A percentile compares a stretch with the other conserved stretches of the same genome.
These are phyloP conservation scores for Thelaira solivaga DNA, from an alignment of 2,888 invertebrate species.

Conservation along the genomic window DNA sequence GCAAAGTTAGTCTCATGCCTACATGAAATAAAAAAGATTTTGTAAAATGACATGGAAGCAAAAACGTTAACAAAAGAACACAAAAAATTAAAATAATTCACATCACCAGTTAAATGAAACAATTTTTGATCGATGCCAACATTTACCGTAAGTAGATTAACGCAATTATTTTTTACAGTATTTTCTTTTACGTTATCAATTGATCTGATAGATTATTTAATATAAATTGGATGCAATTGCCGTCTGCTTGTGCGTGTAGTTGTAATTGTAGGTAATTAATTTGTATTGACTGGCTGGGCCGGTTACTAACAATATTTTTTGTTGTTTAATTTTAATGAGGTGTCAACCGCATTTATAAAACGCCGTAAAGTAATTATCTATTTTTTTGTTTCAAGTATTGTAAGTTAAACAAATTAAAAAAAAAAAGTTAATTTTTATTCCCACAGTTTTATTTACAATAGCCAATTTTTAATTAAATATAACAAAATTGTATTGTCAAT, in stretches of 20 bases:
- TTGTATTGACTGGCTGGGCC: neutral
- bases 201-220: conserved; percentile 8
- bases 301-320: conserved; percentile 10
- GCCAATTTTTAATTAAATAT: neutral
- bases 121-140: no score
- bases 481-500: neutral
- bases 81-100: no score
- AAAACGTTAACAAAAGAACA: no score
- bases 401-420: no score
- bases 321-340: conserved; percentile 30
- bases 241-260: neutral
- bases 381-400: no score
- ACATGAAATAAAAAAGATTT: no score
- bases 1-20: no score
- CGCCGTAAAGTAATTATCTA: neutral
- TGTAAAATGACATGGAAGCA: no score
- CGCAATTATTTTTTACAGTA: neutral
- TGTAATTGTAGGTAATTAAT: neutral
- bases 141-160: neutral
- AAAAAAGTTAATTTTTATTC: no score
- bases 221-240: neutral
- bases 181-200: neutral
- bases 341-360: conserved; percentile 44
- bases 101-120: no score
- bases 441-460: no score